Percentiles rank a stretch among this genome's conserved stretches.
These are phyloP conservation scores for Bambusicola thoracicus DNA, from an alignment of 2,113 vertebrate genomes.

Conservation along the genomic window DNA sequence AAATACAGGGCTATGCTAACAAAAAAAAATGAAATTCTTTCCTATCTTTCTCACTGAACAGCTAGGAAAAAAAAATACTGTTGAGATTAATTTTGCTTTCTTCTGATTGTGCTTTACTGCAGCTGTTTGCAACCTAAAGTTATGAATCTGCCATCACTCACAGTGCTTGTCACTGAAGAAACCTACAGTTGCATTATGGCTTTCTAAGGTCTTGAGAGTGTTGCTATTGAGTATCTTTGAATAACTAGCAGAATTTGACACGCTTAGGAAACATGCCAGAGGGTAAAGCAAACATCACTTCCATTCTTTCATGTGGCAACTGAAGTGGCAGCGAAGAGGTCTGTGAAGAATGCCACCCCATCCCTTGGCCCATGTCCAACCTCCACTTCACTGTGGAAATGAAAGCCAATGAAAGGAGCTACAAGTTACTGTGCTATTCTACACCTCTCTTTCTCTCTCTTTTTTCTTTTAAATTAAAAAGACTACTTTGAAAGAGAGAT, in stretches of 20 bases:
- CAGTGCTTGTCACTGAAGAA: neutral
- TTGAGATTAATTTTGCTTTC: neutral
- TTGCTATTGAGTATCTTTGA: conserved; percentile 16
- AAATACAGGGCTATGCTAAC: neutral
- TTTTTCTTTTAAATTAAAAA: neutral
- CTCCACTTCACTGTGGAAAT: neutral
- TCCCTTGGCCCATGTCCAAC: conserved; percentile 7
- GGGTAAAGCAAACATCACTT: neutral
- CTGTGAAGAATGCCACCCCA: neutral
- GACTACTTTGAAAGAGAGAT: neutral
- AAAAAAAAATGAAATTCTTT: neutral
- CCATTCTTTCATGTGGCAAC: neutral
- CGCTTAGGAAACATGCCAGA: neutral
- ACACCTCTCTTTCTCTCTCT: neutral
- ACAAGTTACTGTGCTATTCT: neutral
- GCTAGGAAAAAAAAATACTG: neutral
- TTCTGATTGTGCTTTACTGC: neutral
- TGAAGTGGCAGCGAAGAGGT: conserved; percentile 29
- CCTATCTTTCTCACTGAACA: neutral
- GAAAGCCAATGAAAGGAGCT: neutral
- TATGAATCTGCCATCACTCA: neutral
- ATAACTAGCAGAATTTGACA: conserved; percentile 26
- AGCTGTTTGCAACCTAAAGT: neutral
- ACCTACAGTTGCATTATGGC: neutral
- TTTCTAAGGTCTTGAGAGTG: neutral